phyloP scores from a whole-genome alignment of 2,888 invertebrate genomes.

The Rhyacophila evoluta region DNA sequence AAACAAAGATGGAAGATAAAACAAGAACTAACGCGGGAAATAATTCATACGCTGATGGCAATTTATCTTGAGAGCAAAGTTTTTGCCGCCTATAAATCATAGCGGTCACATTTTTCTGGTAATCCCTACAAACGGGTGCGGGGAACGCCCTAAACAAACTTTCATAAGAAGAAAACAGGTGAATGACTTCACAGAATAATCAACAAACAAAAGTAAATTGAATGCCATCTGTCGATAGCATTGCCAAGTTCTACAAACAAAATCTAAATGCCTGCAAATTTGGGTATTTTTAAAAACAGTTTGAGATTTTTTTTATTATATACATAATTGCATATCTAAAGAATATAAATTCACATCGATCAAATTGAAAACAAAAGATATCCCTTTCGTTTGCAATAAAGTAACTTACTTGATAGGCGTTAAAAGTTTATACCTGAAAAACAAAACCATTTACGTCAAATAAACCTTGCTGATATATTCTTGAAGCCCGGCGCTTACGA shows the following conservation, averaged over 20 bases:
- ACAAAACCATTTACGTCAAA: background rate
- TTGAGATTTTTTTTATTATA: too few relatives aligned
- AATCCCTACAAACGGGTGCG: background rate
- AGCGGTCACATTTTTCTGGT: background rate
- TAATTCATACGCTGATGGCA: constrained; percentile 26
- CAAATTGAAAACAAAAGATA: too few relatives aligned
- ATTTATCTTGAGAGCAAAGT: constrained; percentile 27
- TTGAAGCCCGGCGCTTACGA: background rate
- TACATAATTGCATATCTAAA: too few relatives aligned
- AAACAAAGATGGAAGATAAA: constrained; percentile 23
- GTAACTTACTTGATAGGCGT: background rate
- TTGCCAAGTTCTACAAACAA: too few relatives aligned
- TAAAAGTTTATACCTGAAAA: background rate
- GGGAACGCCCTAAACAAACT: background rate
- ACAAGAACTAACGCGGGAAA: background rate
- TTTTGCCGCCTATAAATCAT: constrained; percentile 10
- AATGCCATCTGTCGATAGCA: too few relatives aligned
- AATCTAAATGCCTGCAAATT: too few relatives aligned
- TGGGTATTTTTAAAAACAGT: too few relatives aligned
- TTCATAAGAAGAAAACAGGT: background rate
- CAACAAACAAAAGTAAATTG: too few relatives aligned
- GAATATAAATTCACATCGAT: too few relatives aligned
- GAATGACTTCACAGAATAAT: background rate
- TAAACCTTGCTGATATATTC: background rate
- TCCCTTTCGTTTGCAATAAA: too few relatives aligned